Conservation (phyloP, 2,113 vertebrate genomes). For the Poecile atricapillus region DNA sequence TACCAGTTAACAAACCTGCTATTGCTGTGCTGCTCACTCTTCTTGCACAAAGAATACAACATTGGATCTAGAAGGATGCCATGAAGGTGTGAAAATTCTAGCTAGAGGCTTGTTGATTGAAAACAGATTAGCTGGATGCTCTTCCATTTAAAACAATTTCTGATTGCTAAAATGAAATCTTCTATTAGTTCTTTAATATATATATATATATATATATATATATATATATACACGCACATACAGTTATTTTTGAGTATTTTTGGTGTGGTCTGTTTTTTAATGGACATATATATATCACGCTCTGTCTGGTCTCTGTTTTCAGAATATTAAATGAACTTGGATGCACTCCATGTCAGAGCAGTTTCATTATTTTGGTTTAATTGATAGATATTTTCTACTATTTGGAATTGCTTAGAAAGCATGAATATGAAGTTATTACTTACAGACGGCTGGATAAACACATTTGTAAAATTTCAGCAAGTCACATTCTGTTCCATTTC, state of each 20-base stretch:
- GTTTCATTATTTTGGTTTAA: background rate
- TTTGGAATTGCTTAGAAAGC: background rate
- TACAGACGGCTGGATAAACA: constrained; percentile 73
- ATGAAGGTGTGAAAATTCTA: background rate
- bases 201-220: accelerated
- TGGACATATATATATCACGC: background rate
- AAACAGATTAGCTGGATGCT: background rate
- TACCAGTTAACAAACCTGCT: background rate
- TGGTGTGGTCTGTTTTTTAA: background rate
- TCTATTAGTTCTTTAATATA: background rate
- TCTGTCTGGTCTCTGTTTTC: background rate
- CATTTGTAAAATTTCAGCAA: constrained; percentile 71
- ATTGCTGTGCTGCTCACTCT: background rate
- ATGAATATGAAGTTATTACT: constrained; percentile 44
- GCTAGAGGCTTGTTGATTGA: background rate
- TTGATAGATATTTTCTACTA: background rate
- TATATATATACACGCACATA: no score
- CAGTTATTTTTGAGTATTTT: background rate
- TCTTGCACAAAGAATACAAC: background rate
- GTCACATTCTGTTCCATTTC: constrained; percentile 74
- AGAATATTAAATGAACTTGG: background rate
- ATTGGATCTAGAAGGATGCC: background rate
- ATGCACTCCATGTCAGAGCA: background rate
- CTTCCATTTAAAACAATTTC: background rate
- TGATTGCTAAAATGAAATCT: background rate